These are phyloP conservation scores for Zapus hudsonius DNA, from an alignment of 2,113 vertebrate species.

Conservation along the genomic window DNA sequence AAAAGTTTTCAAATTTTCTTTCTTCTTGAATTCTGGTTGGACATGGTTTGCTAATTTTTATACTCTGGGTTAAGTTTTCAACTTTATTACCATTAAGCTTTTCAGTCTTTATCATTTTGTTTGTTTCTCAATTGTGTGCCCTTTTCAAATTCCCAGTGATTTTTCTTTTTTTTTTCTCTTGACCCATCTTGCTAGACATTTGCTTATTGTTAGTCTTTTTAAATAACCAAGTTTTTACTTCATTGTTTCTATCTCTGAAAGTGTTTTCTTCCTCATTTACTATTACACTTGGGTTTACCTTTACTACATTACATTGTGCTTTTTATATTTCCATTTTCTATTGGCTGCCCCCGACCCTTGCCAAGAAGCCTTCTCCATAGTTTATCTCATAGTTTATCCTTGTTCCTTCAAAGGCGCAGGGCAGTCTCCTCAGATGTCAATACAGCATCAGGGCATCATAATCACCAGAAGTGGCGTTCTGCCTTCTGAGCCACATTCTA, in stretches of 20 bases:
- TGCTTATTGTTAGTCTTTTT: not conserved
- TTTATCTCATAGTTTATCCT: not conserved
- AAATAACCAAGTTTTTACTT: not conserved
- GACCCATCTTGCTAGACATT: not conserved
- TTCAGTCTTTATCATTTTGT: not conserved
- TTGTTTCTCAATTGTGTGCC: not conserved
- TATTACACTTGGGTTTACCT: not conserved
- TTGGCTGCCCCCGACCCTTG: too few species aligned
- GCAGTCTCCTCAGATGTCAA: not conserved
- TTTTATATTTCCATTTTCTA: not conserved
- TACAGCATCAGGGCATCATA: not conserved
- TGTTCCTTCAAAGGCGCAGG: too few species aligned
- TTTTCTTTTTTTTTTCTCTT: not conserved
- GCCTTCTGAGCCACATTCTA: not conserved
- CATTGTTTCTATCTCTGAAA: not conserved
- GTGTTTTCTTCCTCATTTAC: not conserved
- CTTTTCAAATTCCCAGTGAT: not conserved
- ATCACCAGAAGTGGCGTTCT: not conserved
- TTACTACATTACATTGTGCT: not conserved
- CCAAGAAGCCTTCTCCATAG: not conserved
- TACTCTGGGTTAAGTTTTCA: not conserved
- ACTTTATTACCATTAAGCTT: not conserved
- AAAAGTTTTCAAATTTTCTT: conserved; percentile 7
- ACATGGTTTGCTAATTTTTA: not conserved
- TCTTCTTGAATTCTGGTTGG: not conserved